Evolutionary conservation across 2,888 invertebrate species (phyloP).

Genomic region (Nymphalis polychloros): DNA sequence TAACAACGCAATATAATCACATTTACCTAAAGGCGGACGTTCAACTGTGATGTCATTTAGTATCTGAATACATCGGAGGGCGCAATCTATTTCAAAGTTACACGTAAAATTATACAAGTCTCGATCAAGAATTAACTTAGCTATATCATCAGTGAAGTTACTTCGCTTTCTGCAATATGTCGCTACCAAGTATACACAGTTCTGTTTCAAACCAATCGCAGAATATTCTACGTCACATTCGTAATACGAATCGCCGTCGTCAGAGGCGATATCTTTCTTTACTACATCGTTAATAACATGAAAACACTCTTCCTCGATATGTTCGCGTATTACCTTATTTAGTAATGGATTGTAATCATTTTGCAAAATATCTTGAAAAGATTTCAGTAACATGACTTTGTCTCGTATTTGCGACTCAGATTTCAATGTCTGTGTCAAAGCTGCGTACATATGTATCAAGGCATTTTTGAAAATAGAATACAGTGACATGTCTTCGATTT

Average conservation of each 20-base stretch:
- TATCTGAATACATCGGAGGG: conserved; percentile 59
- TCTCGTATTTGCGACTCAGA: conserved; percentile 47
- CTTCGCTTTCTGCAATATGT: conserved; percentile 61
- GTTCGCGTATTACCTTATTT: conserved; percentile 49
- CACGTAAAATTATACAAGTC: conserved; percentile 60
- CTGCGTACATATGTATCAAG: conserved; percentile 49
- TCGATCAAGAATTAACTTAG: conserved; percentile 62
- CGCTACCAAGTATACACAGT: conserved; percentile 60
- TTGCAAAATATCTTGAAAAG: conserved; percentile 51
- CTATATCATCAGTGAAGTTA: conserved; percentile 60
- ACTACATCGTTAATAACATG: conserved; percentile 59
- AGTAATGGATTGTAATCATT: conserved; percentile 52
- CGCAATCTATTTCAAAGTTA: conserved; percentile 57
- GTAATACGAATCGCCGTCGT: conserved; percentile 53
- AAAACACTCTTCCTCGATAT: conserved; percentile 59
- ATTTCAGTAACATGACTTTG: conserved; percentile 54
- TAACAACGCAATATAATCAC: background rate
- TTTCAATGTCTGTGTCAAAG: conserved; percentile 49
- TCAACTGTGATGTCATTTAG: conserved; percentile 52
- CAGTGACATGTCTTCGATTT: conserved; percentile 46
- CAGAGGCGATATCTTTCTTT: conserved; percentile 48
- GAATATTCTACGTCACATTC: conserved; percentile 60
- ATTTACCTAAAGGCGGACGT: conserved; percentile 61
- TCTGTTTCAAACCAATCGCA: conserved; percentile 55
- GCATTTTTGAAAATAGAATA: conserved; percentile 47